Percentiles rank a stretch among this genome's conserved stretches.
Conservation (phyloP, 2,888 invertebrate genomes). For the Eubasilissa splendida region DNA sequence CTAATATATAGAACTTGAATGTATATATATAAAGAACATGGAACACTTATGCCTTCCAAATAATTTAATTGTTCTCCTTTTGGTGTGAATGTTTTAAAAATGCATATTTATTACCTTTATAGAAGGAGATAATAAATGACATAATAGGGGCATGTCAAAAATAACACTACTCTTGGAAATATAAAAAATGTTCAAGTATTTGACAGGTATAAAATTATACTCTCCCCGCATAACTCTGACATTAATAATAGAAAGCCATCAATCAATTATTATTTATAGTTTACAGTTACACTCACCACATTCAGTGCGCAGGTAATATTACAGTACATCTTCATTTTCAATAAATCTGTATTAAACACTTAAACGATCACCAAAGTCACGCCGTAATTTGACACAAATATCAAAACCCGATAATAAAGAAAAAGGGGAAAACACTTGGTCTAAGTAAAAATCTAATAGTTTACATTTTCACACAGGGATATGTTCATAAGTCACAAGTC, state of each 20-base stretch:
- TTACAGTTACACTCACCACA: constrained; percentile 38
- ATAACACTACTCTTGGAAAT: constrained; percentile 13
- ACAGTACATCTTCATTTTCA: constrained; percentile 56
- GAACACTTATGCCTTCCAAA: no score
- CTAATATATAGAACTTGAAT: no score
- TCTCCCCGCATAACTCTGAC: not conserved
- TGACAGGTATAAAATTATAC: constrained; percentile 41
- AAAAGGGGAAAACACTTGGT: constrained; percentile 10
- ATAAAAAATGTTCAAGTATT: constrained; percentile 15
- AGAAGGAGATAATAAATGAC: constrained; percentile 11
- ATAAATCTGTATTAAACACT: constrained; percentile 31
- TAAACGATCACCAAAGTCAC: constrained; percentile 21
- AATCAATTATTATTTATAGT: constrained; percentile 5
- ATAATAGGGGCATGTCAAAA: constrained; percentile 31
- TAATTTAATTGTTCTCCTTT: no score
- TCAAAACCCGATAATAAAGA: not conserved
- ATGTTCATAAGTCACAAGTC: constrained; percentile 3
- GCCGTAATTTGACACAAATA: constrained; percentile 23
- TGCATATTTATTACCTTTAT: not conserved
- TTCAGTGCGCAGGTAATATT: constrained; percentile 50
- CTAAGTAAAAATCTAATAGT: not conserved
- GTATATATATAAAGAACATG: no score
- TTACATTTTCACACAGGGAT: constrained; percentile 25
- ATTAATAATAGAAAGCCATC: constrained; percentile 27
- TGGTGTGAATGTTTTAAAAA: no score